These are phyloP conservation scores for Zaprionus ghesquierei DNA, from an alignment of 1,140 invertebrate genomes.

Conservation along the genomic window DNA sequence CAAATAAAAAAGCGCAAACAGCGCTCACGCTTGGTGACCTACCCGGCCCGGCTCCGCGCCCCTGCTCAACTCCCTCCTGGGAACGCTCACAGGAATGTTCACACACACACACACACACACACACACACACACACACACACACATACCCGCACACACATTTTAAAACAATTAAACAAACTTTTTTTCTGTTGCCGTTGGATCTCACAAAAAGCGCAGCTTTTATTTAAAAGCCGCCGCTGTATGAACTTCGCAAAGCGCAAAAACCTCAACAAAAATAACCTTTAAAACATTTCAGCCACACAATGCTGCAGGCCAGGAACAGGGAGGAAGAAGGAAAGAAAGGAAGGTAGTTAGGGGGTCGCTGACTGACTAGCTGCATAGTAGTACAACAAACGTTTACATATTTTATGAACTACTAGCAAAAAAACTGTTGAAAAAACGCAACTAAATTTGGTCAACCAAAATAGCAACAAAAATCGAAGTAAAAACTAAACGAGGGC, in stretches of 20 bases:
- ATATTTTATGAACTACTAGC: conserved; percentile 47
- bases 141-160: conserved; percentile 42
- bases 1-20: conserved; percentile 26
- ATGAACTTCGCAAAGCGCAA: conserved; percentile 14
- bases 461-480: neutral
- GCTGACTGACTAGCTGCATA: neutral
- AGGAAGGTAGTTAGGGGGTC: neutral
- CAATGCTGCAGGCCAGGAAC: neutral
- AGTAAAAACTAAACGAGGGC: neutral
- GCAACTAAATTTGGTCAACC: conserved; percentile 30
- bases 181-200: conserved; percentile 14
- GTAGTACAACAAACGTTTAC: conserved; percentile 18
- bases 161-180: conserved; percentile 52
- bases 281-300: conserved; percentile 32
- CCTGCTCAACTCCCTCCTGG: neutral
- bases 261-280: conserved; percentile 9
- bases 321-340: no score
- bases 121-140: neutral
- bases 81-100: neutral
- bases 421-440: conserved; percentile 13
- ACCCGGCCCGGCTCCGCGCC: neutral
- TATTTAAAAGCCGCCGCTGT: conserved; percentile 35
- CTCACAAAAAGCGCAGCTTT: conserved; percentile 37
- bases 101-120: neutral
- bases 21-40: neutral